These are phyloP conservation scores for Hydrotaea diabolus DNA, from an alignment of 2,888 invertebrate species.

Conservation along the genomic window DNA sequence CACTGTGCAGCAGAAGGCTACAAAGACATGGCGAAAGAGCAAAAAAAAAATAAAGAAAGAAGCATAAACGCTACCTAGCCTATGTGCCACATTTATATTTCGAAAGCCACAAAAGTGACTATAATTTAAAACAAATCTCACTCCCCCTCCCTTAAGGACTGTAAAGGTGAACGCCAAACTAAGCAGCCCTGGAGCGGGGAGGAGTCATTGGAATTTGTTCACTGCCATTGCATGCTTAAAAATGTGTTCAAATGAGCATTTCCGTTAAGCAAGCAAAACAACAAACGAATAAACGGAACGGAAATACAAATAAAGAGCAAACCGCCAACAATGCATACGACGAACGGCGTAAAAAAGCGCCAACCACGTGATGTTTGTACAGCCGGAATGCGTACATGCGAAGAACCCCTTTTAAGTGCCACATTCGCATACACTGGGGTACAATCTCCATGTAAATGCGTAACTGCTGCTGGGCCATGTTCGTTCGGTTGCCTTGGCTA, in stretches of 20 bases:
- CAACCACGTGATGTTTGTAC: background rate
- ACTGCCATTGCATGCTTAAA: background rate
- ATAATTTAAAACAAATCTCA: slow-evolving; percentile 50
- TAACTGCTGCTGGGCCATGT: slow-evolving; percentile 7
- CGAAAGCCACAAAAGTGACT: slow-evolving; percentile 55
- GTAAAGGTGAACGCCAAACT: background rate
- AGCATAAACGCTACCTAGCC: background rate
- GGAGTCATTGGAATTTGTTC: background rate
- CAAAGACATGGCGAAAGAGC: background rate
- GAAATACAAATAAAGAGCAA: slow-evolving; percentile 12
- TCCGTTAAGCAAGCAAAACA: slow-evolving; percentile 7
- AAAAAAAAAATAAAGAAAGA: slow-evolving; percentile 26
- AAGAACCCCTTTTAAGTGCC: background rate
- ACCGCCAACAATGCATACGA: background rate
- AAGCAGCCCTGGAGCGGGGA: background rate
- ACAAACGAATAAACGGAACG: background rate
- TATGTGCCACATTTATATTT: slow-evolving; percentile 38
- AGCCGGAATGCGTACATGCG: background rate
- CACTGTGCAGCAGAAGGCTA: slow-evolving; percentile 9
- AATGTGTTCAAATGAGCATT: slow-evolving; percentile 9
- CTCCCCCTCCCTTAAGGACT: slow-evolving; percentile 19
- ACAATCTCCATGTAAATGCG: slow-evolving; percentile 52
- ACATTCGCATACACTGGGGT: slow-evolving; percentile 19
- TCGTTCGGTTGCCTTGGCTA: background rate
- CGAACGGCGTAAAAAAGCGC: background rate